These are phyloP conservation scores for Todiramphus chloris DNA, from an alignment of 2,113 vertebrate genomes.

Conservation along the genomic window DNA sequence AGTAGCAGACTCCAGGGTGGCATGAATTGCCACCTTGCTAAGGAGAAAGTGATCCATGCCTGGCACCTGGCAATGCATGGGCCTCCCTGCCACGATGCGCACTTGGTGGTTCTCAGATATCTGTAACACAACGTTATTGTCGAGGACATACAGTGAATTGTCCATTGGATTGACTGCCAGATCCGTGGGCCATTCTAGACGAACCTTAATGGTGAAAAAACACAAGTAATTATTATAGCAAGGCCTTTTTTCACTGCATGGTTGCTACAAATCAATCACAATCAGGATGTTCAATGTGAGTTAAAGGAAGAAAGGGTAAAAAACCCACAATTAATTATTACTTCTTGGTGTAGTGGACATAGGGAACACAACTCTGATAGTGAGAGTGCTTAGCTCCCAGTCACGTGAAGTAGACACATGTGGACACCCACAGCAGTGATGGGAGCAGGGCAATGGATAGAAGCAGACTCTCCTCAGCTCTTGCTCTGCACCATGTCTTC, in stretches of 20 bases:
- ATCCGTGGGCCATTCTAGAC: slow-evolving; percentile 97
- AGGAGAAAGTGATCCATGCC: slow-evolving; percentile 96
- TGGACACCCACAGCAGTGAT: background rate
- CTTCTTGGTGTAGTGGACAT: background rate
- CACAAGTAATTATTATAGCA: background rate
- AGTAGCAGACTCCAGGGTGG: slow-evolving; percentile 92
- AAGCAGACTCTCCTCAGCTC: background rate
- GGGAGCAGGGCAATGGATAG: background rate
- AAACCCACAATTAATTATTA: background rate
- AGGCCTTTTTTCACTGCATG: background rate
- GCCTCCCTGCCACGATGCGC: slow-evolving; percentile 92
- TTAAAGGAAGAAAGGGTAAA: background rate
- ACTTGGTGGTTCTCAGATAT: slow-evolving; percentile 98
- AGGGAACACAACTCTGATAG: background rate
- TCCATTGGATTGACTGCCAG: slow-evolving; percentile 96
- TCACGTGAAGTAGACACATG: accelerated
- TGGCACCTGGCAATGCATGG: slow-evolving; percentile 98
- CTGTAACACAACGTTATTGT: slow-evolving; percentile 96
- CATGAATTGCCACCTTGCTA: slow-evolving; percentile 93
- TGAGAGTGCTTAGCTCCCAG: background rate
- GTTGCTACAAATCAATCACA: background rate
- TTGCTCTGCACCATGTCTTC: background rate
- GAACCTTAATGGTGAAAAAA: slow-evolving; percentile 79
- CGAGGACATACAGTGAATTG: slow-evolving; percentile 94
- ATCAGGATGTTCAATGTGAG: background rate